phyloP scores from a whole-genome alignment of 2,797 vertebrate genomes.

The Staurois parvus region DNA sequence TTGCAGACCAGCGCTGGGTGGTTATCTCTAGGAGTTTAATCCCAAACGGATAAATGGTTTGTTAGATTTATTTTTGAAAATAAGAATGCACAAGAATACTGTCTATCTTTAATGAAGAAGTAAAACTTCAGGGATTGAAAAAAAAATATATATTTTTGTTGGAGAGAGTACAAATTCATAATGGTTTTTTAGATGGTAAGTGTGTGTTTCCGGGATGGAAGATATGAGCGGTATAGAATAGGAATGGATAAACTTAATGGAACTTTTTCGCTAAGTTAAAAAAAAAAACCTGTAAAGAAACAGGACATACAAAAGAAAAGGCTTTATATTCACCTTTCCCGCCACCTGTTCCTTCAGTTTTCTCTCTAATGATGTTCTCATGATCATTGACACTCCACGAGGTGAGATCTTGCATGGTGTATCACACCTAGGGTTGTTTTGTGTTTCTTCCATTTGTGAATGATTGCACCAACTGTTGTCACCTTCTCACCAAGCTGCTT shows the following conservation, averaged over 20 bases:
- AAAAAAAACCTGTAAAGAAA: no score
- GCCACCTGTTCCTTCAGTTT: no score
- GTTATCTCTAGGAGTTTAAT: constrained; percentile 73
- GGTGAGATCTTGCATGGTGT: no score
- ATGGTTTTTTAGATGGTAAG: neutral
- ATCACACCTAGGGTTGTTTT: no score
- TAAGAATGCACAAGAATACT: constrained; percentile 16
- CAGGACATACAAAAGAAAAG: neutral
- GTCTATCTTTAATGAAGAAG: constrained; percentile 30
- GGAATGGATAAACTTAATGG: no score
- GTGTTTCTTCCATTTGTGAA: no score
- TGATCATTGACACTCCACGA: no score
- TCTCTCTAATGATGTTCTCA: no score
- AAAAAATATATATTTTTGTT: constrained; percentile 30
- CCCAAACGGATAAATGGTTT: constrained; percentile 68
- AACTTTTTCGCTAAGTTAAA: no score
- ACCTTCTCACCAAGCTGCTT: no score
- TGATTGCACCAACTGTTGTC: no score
- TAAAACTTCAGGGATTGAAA: constrained; percentile 55
- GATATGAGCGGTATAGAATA: neutral
- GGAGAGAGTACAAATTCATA: constrained; percentile 12
- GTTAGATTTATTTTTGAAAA: constrained; percentile 62
- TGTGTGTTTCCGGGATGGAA: neutral
- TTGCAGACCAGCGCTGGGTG: constrained; percentile 71
- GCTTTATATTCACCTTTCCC: no score